phyloP scores from a whole-genome alignment of 2,113 vertebrate species.

The Benitochromis conjunctus region DNA sequence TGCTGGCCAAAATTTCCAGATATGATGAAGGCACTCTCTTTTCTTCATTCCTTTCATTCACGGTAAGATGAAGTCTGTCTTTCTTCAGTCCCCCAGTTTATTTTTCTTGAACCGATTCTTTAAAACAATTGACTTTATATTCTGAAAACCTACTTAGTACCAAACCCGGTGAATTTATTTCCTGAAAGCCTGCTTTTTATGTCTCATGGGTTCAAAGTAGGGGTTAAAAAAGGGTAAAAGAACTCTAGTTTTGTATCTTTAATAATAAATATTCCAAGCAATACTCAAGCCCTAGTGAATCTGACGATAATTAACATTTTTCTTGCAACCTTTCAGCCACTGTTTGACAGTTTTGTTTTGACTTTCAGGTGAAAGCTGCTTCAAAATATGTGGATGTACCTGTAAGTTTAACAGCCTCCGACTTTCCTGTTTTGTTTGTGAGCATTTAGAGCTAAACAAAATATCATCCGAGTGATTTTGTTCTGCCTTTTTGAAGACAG shows the following conservation, averaged over 20 bases:
- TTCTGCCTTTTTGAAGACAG: background rate
- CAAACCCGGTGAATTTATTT: background rate
- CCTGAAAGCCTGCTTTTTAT: background rate
- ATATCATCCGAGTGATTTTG: background rate
- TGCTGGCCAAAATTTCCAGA: constrained; percentile 97
- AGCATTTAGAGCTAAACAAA: background rate
- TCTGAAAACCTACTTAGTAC: background rate
- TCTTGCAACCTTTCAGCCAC: background rate
- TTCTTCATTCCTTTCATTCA: constrained; percentile 99
- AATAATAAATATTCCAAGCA: background rate
- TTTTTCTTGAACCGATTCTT: background rate
- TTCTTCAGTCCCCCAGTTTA: background rate
- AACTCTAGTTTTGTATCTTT: background rate
- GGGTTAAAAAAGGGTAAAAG: background rate
- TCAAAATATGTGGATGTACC: constrained; percentile 99
- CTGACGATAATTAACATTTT: background rate
- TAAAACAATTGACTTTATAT: background rate
- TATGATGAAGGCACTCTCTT: constrained; percentile 99
- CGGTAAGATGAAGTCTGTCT: constrained; percentile 77
- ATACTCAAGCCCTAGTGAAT: background rate
- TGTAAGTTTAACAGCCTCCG: constrained; percentile 80
- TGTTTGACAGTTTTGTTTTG: constrained; percentile 44
- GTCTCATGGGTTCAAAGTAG: background rate
- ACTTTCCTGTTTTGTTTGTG: constrained; percentile 5
- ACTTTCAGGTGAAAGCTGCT: constrained; percentile 95